Percentiles rank a stretch among this genome's conserved stretches.
phyloP scores from a whole-genome alignment of 92 coral and sea anemone genomes.

The Paramuricea clavata region DNA sequence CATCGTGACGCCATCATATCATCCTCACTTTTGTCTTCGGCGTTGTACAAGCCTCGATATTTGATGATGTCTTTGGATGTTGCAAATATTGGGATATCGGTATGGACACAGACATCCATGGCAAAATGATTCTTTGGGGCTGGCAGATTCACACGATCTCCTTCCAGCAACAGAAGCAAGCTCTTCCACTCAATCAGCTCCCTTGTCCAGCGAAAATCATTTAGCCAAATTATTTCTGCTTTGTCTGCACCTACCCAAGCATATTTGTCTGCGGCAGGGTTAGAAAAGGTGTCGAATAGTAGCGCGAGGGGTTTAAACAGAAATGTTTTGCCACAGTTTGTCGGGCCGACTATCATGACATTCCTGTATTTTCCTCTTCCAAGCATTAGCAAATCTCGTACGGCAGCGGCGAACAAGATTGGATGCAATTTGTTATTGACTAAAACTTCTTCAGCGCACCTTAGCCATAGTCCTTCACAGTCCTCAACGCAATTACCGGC shows the following conservation, averaged over 20 bases:
- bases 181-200: conserved; percentile 3
- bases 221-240: no score
- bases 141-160: background rate
- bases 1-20: background rate
- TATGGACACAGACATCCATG: conserved; percentile 36
- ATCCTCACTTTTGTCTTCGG: background rate
- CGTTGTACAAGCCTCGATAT: background rate
- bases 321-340: no score
- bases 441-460: conserved; percentile 1
- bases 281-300: no score
- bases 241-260: no score
- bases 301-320: background rate
- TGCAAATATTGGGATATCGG: conserved; percentile 22
- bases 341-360: background rate
- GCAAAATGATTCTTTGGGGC: conserved; percentile 16
- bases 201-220: no score
- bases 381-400: background rate
- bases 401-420: conserved; percentile 1
- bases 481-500: background rate
- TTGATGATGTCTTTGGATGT: conserved; percentile 11
- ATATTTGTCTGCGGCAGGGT: conserved; percentile 1
- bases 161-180: background rate
- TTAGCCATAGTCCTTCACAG: background rate
- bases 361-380: conserved; percentile 9
- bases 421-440: background rate